A percentile compares a stretch with the other conserved stretches of the same genome.
These are phyloP conservation scores for Girardinus metallicus DNA, from an alignment of 2,797 vertebrate species.

Conservation along the genomic window DNA sequence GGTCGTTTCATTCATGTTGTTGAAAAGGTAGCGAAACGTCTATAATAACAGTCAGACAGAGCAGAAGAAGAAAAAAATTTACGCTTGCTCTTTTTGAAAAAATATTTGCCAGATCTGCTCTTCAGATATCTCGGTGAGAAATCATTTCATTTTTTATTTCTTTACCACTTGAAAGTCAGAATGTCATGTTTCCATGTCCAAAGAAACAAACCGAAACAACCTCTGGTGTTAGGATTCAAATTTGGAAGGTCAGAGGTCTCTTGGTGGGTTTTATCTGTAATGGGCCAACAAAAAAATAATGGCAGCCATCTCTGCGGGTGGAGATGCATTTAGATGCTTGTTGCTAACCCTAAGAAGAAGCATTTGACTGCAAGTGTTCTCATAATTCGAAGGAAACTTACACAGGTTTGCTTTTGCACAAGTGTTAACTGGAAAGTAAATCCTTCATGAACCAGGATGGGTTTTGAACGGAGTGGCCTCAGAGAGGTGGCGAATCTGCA, in stretches of 20 bases:
- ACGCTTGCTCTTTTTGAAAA: not conserved
- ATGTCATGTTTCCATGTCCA: not conserved
- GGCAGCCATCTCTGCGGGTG: not conserved
- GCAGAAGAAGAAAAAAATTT: not conserved
- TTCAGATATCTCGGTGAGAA: not conserved
- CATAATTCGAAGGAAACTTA: not conserved
- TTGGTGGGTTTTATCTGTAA: not conserved
- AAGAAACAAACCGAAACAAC: not conserved
- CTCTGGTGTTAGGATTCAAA: not conserved
- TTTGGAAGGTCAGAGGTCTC: not conserved
- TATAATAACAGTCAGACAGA: not conserved
- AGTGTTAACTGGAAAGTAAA: not conserved
- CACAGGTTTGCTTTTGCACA: not conserved
- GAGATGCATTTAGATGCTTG: not conserved
- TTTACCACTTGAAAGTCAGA: not conserved
- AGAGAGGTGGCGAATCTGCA: not conserved
- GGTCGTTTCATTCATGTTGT: too few relatives aligned
- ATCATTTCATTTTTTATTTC: slow-evolving; percentile 7
- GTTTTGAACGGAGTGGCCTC: not conserved
- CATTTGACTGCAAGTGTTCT: not conserved
- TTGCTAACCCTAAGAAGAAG: not conserved
- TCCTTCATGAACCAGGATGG: not conserved
- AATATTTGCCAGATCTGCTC: not conserved
- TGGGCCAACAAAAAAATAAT: not conserved
- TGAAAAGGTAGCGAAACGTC: not conserved